phyloP scores from a whole-genome alignment of 2,113 vertebrate genomes.

The Myiozetetes cayanensis region DNA sequence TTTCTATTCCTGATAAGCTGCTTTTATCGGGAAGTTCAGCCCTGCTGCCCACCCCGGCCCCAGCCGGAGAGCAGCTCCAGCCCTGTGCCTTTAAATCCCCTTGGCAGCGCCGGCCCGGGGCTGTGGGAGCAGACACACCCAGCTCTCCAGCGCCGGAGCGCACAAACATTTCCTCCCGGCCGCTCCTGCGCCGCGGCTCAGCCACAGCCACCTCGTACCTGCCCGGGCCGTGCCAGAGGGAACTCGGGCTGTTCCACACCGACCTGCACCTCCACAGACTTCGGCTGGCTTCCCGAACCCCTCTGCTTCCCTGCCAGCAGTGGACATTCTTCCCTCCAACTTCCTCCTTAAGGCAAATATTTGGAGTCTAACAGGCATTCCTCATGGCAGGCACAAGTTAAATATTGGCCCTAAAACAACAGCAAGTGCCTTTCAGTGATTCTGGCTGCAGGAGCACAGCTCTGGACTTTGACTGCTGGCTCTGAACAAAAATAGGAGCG shows the following conservation, averaged over 20 bases:
- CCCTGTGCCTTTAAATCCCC: constrained; percentile 18
- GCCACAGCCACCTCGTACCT: neutral
- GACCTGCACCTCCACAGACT: neutral
- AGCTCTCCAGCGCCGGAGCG: neutral
- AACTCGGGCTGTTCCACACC: neutral
- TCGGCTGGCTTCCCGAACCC: neutral
- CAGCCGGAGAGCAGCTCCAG: neutral
- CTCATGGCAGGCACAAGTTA: constrained; percentile 34
- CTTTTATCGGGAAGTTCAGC: neutral
- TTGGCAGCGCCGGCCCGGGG: neutral
- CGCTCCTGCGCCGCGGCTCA: neutral
- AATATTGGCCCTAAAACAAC: constrained; percentile 55
- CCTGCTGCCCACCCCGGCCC: neutral
- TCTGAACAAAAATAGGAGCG: neutral
- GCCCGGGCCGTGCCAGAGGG: neutral
- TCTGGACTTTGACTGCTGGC: constrained; percentile 64
- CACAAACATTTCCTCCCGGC: constrained; percentile 48
- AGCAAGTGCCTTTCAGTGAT: constrained; percentile 9
- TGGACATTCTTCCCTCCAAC: neutral
- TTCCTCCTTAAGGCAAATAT: constrained; percentile 25
- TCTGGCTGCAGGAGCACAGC: neutral
- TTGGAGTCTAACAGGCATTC: neutral
- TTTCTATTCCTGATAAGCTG: neutral
- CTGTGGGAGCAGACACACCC: constrained; percentile 18
- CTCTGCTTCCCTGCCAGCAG: neutral